These are phyloP conservation scores for Exephanes ischioxanthus DNA, from an alignment of 2,888 invertebrate genomes.

Conservation along the genomic window DNA sequence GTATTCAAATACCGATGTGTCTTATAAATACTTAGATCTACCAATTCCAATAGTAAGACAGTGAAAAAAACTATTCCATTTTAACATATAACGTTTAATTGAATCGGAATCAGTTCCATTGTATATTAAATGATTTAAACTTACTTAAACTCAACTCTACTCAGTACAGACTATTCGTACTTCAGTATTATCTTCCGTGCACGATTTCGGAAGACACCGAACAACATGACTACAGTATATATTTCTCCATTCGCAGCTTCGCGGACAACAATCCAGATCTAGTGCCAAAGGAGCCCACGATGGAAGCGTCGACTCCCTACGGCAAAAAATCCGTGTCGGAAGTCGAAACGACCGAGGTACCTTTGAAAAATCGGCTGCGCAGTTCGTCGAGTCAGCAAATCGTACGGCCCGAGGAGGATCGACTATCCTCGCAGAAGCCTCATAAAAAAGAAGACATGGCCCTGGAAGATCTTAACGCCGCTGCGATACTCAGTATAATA, in stretches of 20 bases:
- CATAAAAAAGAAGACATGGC: slow-evolving; percentile 65
- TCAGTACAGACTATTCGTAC: too few relatives aligned
- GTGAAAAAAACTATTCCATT: too few relatives aligned
- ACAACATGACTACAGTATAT: background rate
- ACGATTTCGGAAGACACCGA: too few relatives aligned
- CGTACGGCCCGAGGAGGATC: slow-evolving; percentile 23
- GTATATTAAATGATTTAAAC: too few relatives aligned
- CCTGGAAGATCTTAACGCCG: slow-evolving; percentile 82
- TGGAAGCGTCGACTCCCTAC: slow-evolving; percentile 49
- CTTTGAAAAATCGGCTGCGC: slow-evolving; percentile 80
- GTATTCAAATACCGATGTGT: too few relatives aligned
- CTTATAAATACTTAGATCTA: too few relatives aligned
- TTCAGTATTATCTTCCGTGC: too few relatives aligned
- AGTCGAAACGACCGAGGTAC: slow-evolving; percentile 71
- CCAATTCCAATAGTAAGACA: too few relatives aligned
- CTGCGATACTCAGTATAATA: slow-evolving; percentile 82
- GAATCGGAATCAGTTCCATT: too few relatives aligned
- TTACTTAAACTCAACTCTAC: too few relatives aligned
- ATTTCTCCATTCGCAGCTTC: slow-evolving; percentile 25
- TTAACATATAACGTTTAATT: too few relatives aligned
- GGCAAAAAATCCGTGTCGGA: slow-evolving; percentile 53
- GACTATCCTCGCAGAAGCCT: background rate
- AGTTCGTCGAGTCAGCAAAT: slow-evolving; percentile 78
- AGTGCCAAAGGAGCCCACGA: slow-evolving; percentile 26
- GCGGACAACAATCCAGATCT: slow-evolving; percentile 35